Conservation (phyloP, 2,888 invertebrate genomes). For the Bursaphelenchus okinawaensis region DNA sequence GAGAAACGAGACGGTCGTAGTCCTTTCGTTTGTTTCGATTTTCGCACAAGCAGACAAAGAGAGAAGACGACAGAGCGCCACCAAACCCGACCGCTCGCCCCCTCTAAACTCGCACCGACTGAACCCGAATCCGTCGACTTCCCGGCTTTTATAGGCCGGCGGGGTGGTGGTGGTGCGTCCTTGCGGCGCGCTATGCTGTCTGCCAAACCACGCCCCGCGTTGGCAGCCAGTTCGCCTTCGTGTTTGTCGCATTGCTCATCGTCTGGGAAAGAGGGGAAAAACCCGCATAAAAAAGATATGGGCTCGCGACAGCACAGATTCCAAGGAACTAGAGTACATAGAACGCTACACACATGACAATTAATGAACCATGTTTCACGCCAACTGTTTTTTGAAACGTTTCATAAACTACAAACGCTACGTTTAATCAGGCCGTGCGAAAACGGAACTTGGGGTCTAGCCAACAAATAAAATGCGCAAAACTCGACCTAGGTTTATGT, state of each 20-base stretch:
- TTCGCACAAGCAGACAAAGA: not conserved
- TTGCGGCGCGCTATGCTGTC: not conserved
- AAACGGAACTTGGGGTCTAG: no score
- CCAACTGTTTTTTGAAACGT: no score
- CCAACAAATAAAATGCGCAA: no score
- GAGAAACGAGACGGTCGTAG: not conserved
- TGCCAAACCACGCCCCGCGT: not conserved
- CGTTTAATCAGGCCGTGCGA: no score
- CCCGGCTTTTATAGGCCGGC: conserved; percentile 5
- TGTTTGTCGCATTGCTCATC: not conserved
- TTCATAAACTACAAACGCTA: no score
- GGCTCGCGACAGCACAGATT: no score
- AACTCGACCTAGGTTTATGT: no score
- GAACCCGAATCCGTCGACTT: conserved; percentile 4
- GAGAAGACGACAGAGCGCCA: not conserved
- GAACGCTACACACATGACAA: no score
- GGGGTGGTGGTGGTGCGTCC: not conserved
- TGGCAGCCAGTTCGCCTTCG: not conserved
- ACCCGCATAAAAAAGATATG: not conserved
- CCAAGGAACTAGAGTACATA: no score
- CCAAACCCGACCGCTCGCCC: not conserved
- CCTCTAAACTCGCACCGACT: conserved; percentile 1
- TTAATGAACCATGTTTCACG: no score
- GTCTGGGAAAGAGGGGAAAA: not conserved
- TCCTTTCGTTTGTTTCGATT: conserved; percentile 4